Conservation (phyloP, 2,888 invertebrate species). For the Meganola albula region DNA sequence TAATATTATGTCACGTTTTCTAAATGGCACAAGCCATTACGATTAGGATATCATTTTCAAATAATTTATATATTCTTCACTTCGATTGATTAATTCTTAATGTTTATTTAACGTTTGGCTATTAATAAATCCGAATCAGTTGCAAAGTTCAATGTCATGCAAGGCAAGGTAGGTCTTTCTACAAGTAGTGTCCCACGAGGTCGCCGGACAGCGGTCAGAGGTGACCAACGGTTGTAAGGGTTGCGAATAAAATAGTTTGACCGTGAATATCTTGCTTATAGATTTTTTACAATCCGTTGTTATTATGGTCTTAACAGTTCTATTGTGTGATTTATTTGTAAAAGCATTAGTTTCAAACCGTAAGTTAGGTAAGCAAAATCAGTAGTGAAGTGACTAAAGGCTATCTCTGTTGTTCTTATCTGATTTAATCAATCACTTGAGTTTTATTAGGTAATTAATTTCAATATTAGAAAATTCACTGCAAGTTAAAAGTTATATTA, state of each 20-base stretch:
- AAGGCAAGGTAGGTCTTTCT: slow-evolving; percentile 23
- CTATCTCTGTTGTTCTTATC: no score
- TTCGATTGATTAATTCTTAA: not conserved
- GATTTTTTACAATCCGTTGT: no score
- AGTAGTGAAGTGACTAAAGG: no score
- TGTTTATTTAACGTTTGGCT: slow-evolving; percentile 14
- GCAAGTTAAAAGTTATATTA: no score
- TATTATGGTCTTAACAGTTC: no score
- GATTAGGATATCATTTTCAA: not conserved
- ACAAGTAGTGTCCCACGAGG: slow-evolving; percentile 61
- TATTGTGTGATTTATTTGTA: no score
- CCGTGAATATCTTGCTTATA: no score
- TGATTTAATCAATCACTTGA: no score
- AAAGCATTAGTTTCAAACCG: no score
- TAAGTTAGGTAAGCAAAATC: no score
- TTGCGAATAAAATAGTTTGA: slow-evolving; percentile 57
- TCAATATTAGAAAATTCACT: no score
- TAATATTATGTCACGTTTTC: not conserved
- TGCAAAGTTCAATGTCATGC: slow-evolving; percentile 52
- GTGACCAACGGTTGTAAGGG: slow-evolving; percentile 66
- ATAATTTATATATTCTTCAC: not conserved
- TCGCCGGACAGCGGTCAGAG: slow-evolving; percentile 62
- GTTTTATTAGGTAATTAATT: no score
- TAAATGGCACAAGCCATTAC: not conserved
- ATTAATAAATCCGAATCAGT: slow-evolving; percentile 6